These are phyloP conservation scores for Bubo blakistoni DNA, from an alignment of 2,113 vertebrate genomes.

Conservation along the genomic window DNA sequence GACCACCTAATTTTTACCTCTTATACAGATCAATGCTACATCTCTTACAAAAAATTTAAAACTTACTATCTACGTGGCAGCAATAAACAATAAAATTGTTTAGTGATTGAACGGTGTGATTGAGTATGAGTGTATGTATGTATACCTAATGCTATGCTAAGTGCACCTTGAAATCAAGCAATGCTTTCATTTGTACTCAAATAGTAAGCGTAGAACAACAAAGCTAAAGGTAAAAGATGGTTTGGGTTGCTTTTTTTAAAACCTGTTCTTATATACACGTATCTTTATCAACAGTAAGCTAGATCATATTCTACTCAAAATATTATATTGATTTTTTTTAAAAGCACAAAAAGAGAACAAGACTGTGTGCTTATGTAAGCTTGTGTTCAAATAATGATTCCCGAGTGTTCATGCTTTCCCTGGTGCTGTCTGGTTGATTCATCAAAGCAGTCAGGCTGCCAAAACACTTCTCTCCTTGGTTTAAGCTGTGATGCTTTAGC, in stretches of 20 bases:
- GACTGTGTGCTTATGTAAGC: not conserved
- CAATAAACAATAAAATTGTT: not conserved
- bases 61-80: not conserved
- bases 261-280: not conserved
- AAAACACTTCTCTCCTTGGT: conserved; percentile 12
- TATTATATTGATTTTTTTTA: not conserved
- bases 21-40: not conserved
- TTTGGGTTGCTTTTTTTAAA: not conserved
- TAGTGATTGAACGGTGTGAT: not conserved
- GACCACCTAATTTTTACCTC: not conserved
- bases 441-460: not conserved
- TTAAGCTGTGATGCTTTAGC: not conserved
- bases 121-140: too few relatives aligned
- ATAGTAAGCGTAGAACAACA: not conserved
- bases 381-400: not conserved
- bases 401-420: not conserved
- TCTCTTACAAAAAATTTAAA: not conserved
- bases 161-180: not conserved
- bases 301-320: not conserved
- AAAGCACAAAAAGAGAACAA: not conserved
- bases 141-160: not conserved
- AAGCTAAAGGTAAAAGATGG: not conserved
- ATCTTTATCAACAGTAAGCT: not conserved
- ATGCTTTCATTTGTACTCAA: not conserved
- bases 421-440: conserved; percentile 11